Conservation (phyloP, 2,888 invertebrate genomes). For the Brenthis hecate region DNA sequence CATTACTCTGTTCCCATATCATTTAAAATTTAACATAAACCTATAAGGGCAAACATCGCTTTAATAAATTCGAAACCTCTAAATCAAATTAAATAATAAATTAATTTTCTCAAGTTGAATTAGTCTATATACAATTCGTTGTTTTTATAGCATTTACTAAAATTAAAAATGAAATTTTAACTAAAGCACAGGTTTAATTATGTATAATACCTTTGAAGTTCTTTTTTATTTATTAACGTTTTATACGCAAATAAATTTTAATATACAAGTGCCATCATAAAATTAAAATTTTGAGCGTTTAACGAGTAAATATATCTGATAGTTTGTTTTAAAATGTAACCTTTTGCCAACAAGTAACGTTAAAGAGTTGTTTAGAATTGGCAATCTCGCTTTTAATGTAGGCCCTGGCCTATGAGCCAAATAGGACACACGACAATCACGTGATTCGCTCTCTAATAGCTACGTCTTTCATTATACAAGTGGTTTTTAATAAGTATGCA, state of each 20-base stretch:
- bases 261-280: too few species aligned
- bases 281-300: too few species aligned
- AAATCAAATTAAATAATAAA: not conserved
- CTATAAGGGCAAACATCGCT: not conserved
- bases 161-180: too few species aligned
- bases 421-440: slow-evolving; percentile 32
- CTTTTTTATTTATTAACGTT: too few species aligned
- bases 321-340: not conserved
- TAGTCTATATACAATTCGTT: slow-evolving; percentile 5
- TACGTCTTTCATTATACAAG: not conserved
- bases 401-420: slow-evolving; percentile 26
- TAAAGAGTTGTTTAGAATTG: slow-evolving; percentile 22
- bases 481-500: not conserved
- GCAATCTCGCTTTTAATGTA: slow-evolving; percentile 27
- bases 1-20: slow-evolving; percentile 8
- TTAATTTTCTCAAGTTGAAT: not conserved
- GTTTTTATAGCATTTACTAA: slow-evolving; percentile 2
- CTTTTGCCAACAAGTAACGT: slow-evolving; percentile 22
- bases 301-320: not conserved
- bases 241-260: too few species aligned
- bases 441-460: slow-evolving; percentile 25
- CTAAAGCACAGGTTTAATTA: too few species aligned
- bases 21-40: slow-evolving; percentile 2
- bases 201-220: too few species aligned
- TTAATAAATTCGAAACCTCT: slow-evolving; percentile 5